A percentile compares a stretch with the other conserved stretches of the same genome.
These are phyloP conservation scores for Philopedon plagiatum DNA, from an alignment of 2,888 invertebrate species.

Conservation along the genomic window DNA sequence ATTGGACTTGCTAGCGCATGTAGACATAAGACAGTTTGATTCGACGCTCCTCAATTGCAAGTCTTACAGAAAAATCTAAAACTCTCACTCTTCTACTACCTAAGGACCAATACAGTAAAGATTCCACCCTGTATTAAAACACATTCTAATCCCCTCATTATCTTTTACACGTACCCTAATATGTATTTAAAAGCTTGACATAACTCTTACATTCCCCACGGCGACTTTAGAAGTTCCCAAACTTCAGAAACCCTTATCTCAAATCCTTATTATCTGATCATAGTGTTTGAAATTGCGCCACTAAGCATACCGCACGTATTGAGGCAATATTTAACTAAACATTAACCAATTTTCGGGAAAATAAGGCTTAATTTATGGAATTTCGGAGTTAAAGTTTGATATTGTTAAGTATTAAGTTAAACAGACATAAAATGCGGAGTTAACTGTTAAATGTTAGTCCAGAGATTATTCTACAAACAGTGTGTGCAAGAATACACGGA, in stretches of 20 bases:
- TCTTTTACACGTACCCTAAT: constrained; percentile 4
- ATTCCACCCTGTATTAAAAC: neutral
- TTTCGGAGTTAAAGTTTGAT: constrained; percentile 7
- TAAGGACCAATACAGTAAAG: neutral
- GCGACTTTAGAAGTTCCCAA: constrained; percentile 15
- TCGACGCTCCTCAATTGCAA: too few relatives aligned
- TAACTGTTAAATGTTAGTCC: too few relatives aligned
- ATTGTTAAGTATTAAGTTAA: constrained; percentile 23
- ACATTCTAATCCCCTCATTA: neutral
- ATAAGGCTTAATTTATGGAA: constrained; percentile 29
- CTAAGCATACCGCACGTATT: constrained; percentile 37
- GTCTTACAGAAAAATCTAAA: too few relatives aligned
- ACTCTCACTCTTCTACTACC: too few relatives aligned
- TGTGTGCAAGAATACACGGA: too few relatives aligned
- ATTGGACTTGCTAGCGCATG: too few relatives aligned
- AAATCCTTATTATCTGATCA: constrained; percentile 33
- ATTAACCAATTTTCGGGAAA: constrained; percentile 30
- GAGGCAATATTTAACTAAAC: constrained; percentile 35
- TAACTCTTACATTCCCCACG: constrained; percentile 6
- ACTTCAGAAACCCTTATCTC: constrained; percentile 26
- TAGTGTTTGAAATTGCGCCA: constrained; percentile 1
- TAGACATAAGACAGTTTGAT: too few relatives aligned
- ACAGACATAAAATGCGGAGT: constrained; percentile 6
- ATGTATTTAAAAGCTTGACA: constrained; percentile 16
- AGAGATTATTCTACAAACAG: too few relatives aligned